Evolutionary conservation across 1,140 invertebrate genomes (phyloP), one percentile per base, ranked within the genome.

Genomic region (Procambarus virginalis): DNA sequence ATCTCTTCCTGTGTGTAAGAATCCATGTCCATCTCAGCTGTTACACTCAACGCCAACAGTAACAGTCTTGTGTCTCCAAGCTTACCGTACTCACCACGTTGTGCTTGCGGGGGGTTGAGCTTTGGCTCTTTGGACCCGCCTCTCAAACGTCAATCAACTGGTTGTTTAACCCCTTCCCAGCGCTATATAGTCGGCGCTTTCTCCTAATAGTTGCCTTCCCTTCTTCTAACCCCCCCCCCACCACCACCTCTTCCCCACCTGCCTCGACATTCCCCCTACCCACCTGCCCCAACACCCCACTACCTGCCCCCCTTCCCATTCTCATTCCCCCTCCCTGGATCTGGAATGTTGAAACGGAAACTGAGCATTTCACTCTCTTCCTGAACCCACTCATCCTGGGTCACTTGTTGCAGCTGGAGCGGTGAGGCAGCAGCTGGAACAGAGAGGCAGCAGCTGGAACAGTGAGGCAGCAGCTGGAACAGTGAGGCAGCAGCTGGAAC

Each of bases 241-340:
- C 79, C n/a, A 58, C 34, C n/a, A 55, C 60, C 64, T 78, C 76
- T 49, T n/a, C 20, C 78, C 78, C 55, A 48, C 48, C 22, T n/a
- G 8, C 22, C 79, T 12, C 79, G 34, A 45, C 22, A 34, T 60
- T n/a, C 60, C 79, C 8, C 79, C 14, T 55, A 34, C 34, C 34
- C 34, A 34, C 34, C 1, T 34, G 34, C 76, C 17, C 14, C 2
- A 20, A 22, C 12, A n/a, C 55, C 48, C 51, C 78, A 9, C 78
- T 45, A 12, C 45, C 46, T 48, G 9, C 17, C 76, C 48, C 76
- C 8, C 8, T 48, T 45, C 5, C 76, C 17, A 34, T 34, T 34
- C 34, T 34, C 34, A 34, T 34, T 34, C 34, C 34, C 34, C 34
- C 34, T n/a, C 34, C 1, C 34, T 34, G 34, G 34, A 34, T 34